A percentile compares a stretch with the other conserved stretches of the same genome.
Conservation (phyloP, 2,113 vertebrate species). For the Numenius arquata region DNA sequence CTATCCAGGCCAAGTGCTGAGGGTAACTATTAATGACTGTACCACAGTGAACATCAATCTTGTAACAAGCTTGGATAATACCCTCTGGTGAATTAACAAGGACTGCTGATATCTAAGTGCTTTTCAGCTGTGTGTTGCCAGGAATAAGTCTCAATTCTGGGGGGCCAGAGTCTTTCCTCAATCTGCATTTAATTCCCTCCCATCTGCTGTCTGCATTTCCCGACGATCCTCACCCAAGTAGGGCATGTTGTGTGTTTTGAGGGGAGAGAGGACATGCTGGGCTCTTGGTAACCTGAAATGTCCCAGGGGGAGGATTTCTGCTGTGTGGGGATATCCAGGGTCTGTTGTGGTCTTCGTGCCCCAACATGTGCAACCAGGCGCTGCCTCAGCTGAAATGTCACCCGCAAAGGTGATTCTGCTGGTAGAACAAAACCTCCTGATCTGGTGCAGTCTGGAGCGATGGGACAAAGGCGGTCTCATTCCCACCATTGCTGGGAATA, state of each 20-base stretch:
- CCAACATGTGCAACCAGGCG: fast-evolving
- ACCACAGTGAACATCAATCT: slow-evolving; percentile 38
- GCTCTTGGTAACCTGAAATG: background rate
- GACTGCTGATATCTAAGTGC: slow-evolving; percentile 28
- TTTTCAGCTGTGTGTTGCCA: slow-evolving; percentile 33
- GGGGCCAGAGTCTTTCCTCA: slow-evolving; percentile 58
- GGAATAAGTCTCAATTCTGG: slow-evolving; percentile 57
- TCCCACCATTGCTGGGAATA: slow-evolving; percentile 3
- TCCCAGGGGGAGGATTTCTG: background rate
- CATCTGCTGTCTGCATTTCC: slow-evolving; percentile 77
- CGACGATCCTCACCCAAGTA: slow-evolving; percentile 68
- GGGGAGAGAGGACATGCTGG: background rate
- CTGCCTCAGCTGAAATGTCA: background rate
- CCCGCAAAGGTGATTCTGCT: background rate
- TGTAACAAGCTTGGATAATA: slow-evolving; percentile 58
- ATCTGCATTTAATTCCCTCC: slow-evolving; percentile 73
- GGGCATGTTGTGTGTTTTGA: background rate
- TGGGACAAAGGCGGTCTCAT: slow-evolving; percentile 12
- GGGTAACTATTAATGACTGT: background rate
- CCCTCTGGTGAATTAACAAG: slow-evolving; percentile 52
- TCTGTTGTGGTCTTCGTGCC: background rate
- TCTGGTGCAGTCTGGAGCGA: background rate
- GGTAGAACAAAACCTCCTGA: background rate
- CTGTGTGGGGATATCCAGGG: background rate
- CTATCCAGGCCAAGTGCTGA: background rate